Conservation (phyloP, 35 echinoderm and acorn worm species). For the Apostichopus parvimensis region DNA sequence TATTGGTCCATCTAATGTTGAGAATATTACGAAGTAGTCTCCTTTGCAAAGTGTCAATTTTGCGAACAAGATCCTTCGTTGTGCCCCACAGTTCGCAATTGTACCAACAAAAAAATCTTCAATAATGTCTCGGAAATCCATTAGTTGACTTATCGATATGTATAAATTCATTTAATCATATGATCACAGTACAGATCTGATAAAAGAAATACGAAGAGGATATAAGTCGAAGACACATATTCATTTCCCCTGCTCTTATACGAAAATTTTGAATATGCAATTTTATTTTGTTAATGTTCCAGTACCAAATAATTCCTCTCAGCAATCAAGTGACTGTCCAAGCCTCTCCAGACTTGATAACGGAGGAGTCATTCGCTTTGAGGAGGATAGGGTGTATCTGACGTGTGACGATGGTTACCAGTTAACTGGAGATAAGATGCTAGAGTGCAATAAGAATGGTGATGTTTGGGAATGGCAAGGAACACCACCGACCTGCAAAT, state of each 20-base stretch:
- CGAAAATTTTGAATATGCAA: background rate
- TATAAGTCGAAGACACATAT: background rate
- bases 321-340: background rate
- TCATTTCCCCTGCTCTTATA: background rate
- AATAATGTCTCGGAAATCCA: too few relatives aligned
- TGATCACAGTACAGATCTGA: background rate
- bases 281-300: background rate
- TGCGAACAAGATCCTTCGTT: too few relatives aligned
- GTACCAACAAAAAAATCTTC: too few relatives aligned
- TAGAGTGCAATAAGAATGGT: background rate
- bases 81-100: too few relatives aligned
- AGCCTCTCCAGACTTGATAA: background rate
- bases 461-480: background rate
- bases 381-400: background rate
- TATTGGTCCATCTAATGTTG: too few relatives aligned
- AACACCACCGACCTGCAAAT: background rate
- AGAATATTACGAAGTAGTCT: too few relatives aligned
- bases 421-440: background rate
- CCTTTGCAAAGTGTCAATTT: too few relatives aligned
- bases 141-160: too few relatives aligned
- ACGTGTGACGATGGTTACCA: background rate
- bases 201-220: background rate
- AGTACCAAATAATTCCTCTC: background rate
- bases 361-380: background rate
- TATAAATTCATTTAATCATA: background rate